Evolutionary conservation across 2,113 vertebrate genomes (phyloP).

Genomic region (Morone chrysops): DNA sequence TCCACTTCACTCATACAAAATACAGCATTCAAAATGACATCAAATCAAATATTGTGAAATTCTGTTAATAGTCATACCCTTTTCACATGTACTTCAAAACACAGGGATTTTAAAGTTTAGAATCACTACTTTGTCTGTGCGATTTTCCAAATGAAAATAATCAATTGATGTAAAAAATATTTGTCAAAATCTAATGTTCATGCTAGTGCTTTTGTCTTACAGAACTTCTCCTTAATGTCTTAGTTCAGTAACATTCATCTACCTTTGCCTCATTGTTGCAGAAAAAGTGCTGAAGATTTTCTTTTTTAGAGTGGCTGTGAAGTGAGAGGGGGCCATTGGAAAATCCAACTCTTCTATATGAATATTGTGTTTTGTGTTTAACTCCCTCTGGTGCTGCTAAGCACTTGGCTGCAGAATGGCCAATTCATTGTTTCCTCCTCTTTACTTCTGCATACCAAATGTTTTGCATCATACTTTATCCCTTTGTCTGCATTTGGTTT

Average conservation of each 20-base stretch:
- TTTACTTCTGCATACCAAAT: slow-evolving; percentile 17
- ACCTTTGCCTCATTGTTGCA: slow-evolving; percentile 14
- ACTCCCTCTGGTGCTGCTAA: slow-evolving; percentile 47
- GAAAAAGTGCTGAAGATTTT: neutral
- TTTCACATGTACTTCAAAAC: neutral
- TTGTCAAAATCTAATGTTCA: neutral
- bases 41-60: neutral
- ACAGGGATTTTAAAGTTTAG: neutral
- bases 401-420: slow-evolving; percentile 38
- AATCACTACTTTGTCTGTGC: neutral
- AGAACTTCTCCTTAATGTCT: slow-evolving; percentile 11
- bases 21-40: neutral
- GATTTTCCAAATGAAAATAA: neutral
- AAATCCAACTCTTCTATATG: slow-evolving; percentile 19
- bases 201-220: neutral
- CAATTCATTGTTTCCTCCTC: slow-evolving; percentile 40
- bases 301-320: slow-evolving; percentile 20
- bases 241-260: slow-evolving; percentile 4
- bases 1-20: neutral
- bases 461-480: slow-evolving; percentile 41
- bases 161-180: neutral
- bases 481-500: slow-evolving; percentile 25
- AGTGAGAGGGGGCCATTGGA: slow-evolving; percentile 16
- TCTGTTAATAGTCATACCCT: neutral
- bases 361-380: slow-evolving; percentile 34